phyloP scores from a whole-genome alignment of 2,113 vertebrate genomes.

The Passerina amoena region DNA sequence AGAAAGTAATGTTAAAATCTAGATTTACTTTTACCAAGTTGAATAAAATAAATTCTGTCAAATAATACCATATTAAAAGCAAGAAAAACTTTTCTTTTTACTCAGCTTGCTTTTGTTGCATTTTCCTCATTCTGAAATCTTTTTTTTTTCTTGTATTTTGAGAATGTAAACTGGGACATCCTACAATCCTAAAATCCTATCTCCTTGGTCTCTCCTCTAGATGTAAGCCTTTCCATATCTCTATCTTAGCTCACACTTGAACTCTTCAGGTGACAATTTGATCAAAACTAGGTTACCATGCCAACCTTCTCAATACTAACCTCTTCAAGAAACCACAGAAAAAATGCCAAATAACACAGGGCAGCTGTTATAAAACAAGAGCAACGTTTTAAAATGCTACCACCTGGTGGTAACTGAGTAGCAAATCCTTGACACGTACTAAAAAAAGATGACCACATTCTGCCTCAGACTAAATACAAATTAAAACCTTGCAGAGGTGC shows the following conservation, averaged over 20 bases:
- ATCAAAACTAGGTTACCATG: slow-evolving; percentile 17
- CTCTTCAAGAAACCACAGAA: not conserved
- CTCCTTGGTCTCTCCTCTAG: not conserved
- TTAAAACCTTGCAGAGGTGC: not conserved
- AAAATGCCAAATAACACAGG: not conserved
- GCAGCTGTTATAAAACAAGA: not conserved
- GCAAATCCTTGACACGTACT: not conserved
- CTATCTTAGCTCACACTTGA: not conserved
- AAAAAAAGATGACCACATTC: not conserved
- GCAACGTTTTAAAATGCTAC: slow-evolving; percentile 63
- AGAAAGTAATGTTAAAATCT: not conserved
- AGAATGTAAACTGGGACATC: not conserved
- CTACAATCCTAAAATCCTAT: not conserved
- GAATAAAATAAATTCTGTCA: not conserved
- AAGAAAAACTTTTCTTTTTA: not conserved
- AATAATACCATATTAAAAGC: not conserved
- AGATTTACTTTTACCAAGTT: not conserved
- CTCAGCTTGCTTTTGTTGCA: not conserved
- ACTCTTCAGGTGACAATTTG: not conserved
- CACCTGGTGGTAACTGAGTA: slow-evolving; percentile 48
- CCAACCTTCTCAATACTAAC: slow-evolving; percentile 2
- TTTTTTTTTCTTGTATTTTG: not conserved
- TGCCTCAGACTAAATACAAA: not conserved
- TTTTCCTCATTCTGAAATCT: not conserved
- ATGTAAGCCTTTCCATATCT: not conserved